These are phyloP conservation scores for Trichacis sp. DNA, from an alignment of 2,888 invertebrate genomes.

Conservation along the genomic window DNA sequence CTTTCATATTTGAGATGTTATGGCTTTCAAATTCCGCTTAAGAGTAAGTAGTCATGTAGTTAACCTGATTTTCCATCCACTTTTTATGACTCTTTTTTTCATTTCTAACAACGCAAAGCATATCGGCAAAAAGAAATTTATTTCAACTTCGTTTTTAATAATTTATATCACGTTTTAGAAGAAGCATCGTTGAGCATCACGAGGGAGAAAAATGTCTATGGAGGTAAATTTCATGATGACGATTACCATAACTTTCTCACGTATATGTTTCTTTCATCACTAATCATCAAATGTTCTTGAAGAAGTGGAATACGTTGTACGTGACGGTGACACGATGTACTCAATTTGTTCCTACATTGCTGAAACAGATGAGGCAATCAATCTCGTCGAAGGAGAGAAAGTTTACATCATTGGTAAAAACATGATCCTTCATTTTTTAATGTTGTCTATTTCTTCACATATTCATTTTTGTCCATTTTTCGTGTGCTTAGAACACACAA, in stretches of 20 bases:
- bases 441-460: too few relatives aligned
- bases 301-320: conserved; percentile 70
- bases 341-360: conserved; percentile 88
- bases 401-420: conserved; percentile 83
- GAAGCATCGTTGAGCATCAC: conserved; percentile 80
- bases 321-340: conserved; percentile 83
- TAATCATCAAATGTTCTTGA: too few relatives aligned
- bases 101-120: conserved; percentile 61
- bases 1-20: conserved; percentile 8
- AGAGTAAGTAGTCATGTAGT: conserved; percentile 49
- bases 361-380: conserved; percentile 88
- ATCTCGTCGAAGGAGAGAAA: conserved; percentile 90
- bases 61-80: conserved; percentile 27
- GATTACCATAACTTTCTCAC: too few relatives aligned
- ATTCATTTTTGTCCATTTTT: background rate
- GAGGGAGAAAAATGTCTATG: conserved; percentile 76
- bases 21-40: conserved; percentile 13
- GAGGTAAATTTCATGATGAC: conserved; percentile 64
- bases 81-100: conserved; percentile 13
- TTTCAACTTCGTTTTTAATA: too few relatives aligned
- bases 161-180: too few relatives aligned
- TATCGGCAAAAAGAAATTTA: too few relatives aligned
- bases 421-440: too few relatives aligned
- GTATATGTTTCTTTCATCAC: too few relatives aligned
- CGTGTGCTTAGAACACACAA: conserved; percentile 76